A percentile compares a stretch with the other conserved stretches of the same genome.
Conservation (phyloP, 1,140 invertebrate genomes). For the Drosophila repletoides region DNA sequence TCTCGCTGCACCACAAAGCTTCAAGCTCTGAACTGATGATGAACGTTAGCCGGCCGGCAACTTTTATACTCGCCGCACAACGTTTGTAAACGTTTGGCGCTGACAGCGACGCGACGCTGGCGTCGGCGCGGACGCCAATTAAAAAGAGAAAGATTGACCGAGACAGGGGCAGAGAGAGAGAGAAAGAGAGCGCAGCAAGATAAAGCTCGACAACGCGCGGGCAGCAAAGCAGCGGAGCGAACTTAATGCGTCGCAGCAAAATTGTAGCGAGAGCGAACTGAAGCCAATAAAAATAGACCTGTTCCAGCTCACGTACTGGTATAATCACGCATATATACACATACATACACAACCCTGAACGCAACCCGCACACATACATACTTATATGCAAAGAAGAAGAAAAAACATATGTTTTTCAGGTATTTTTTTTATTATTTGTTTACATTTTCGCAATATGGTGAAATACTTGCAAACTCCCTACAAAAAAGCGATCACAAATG, state of each 20-base stretch:
- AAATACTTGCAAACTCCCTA: constrained; percentile 28
- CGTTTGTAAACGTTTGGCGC: constrained; percentile 42
- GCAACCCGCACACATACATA: constrained; percentile 4
- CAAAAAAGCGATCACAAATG: background rate
- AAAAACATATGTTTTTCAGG: background rate
- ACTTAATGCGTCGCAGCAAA: constrained; percentile 45
- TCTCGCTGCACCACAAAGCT: constrained; percentile 20
- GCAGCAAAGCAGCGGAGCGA: background rate
- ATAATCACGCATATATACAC: background rate
- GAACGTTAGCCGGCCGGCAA: constrained; percentile 56
- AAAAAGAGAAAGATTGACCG: background rate
- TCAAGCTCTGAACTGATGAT: constrained; percentile 42
- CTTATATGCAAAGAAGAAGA: too few relatives aligned
- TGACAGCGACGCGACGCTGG: constrained; percentile 3
- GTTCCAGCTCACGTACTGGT: background rate
- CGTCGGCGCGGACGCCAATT: background rate
- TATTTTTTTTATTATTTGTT: background rate
- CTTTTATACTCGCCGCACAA: constrained; percentile 52
- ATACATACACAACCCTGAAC: background rate
- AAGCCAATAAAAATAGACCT: background rate
- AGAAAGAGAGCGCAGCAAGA: background rate
- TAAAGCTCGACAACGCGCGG: background rate
- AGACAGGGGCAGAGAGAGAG: background rate
- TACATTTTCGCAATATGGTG: constrained; percentile 43
- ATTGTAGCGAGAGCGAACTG: constrained; percentile 15